Evolutionary conservation across 2,113 vertebrate genomes (phyloP).

Genomic region (Thymallus thymallus): DNA sequence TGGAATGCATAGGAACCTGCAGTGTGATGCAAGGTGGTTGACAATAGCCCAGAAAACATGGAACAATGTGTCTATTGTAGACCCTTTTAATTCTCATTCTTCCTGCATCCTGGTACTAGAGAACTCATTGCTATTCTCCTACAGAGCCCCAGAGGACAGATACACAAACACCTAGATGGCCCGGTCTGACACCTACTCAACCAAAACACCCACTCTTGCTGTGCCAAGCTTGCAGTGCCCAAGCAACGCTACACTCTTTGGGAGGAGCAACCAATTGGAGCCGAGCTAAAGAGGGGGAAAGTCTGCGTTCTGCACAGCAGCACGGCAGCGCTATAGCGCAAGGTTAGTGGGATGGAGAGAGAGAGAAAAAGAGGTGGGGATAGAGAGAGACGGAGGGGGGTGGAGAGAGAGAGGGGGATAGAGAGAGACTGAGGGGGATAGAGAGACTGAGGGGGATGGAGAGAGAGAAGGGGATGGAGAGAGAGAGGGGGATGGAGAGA

Average conservation of each 20-base stretch:
- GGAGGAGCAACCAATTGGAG: slow-evolving; percentile 58
- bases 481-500: too few species aligned
- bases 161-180: too few species aligned
- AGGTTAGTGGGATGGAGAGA: slow-evolving; percentile 1
- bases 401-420: too few species aligned
- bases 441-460: too few species aligned
- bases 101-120: not conserved
- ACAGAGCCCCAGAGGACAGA: not conserved
- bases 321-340: slow-evolving; percentile 14
- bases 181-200: too few species aligned
- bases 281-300: slow-evolving; percentile 9
- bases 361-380: not conserved
- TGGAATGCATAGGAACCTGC: not conserved
- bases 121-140: slow-evolving; percentile 41
- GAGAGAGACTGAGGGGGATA: too few species aligned
- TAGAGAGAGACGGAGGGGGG: too few species aligned
- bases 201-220: not conserved
- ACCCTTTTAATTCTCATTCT: not conserved
- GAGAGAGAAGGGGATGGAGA: too few species aligned
- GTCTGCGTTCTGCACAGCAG: slow-evolving; percentile 55
- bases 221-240: slow-evolving; percentile 41
- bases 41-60: not conserved
- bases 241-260: slow-evolving; percentile 10
- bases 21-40: not conserved
- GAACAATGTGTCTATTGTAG: not conserved